Evolutionary conservation across 2,888 invertebrate genomes (phyloP).

Genomic region (Onchidella celtica): DNA sequence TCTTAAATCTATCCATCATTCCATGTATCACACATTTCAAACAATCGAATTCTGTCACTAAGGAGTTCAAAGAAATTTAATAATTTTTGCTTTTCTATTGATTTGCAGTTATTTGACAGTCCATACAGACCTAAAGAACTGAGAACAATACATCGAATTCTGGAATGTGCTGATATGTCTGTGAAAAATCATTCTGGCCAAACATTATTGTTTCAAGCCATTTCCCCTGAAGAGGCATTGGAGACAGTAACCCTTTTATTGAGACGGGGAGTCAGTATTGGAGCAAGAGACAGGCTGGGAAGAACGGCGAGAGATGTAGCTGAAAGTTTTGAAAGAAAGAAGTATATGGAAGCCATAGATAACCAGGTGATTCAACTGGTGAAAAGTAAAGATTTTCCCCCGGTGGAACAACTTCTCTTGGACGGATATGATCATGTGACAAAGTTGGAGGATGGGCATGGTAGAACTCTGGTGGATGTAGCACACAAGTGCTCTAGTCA

Average conservation of each 20-base stretch:
- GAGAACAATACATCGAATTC: constrained; percentile 63
- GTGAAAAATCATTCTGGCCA: constrained; percentile 67
- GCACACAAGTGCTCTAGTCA: constrained; percentile 70
- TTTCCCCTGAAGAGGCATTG: constrained; percentile 61
- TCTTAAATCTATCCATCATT: too few species aligned
- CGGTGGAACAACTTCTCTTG: constrained; percentile 72
- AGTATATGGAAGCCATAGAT: constrained; percentile 63
- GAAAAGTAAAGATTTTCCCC: constrained; percentile 64
- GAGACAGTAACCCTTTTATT: constrained; percentile 56
- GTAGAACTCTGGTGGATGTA: constrained; percentile 66
- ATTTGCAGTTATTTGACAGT: constrained; percentile 66
- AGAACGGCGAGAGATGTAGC: constrained; percentile 67
- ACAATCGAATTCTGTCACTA: too few species aligned
- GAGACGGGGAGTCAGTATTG: constrained; percentile 61
- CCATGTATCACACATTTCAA: too few species aligned
- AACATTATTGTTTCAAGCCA: constrained; percentile 68
- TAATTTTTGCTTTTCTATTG: too few species aligned
- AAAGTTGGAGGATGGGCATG: constrained; percentile 65
- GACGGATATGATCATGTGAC: constrained; percentile 76
- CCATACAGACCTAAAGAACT: constrained; percentile 64
- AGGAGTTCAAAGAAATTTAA: too few species aligned
- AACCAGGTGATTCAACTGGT: constrained; percentile 64
- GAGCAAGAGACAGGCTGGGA: constrained; percentile 68
- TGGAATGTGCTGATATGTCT: constrained; percentile 66
- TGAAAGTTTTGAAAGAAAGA: constrained; percentile 57